These are phyloP conservation scores for Heterodera carotae DNA, from an alignment of 1,140 invertebrate genomes.

Conservation along the genomic window DNA sequence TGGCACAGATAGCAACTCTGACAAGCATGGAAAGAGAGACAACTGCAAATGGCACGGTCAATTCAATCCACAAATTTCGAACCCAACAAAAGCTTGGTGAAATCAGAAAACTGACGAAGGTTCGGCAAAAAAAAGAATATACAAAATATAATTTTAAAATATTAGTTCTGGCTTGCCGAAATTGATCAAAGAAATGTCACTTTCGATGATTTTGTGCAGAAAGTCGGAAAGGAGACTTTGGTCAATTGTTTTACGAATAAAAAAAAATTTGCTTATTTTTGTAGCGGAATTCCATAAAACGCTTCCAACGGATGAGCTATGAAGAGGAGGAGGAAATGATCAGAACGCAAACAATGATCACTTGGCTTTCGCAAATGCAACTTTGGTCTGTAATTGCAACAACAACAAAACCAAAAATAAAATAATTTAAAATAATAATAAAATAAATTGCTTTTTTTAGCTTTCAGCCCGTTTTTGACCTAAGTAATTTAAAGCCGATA, in stretches of 20 bases:
- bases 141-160: slow-evolving; percentile 5
- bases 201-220: slow-evolving; percentile 64
- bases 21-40: slow-evolving; percentile 55
- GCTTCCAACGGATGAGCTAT: slow-evolving; percentile 60
- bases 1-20: slow-evolving; percentile 24
- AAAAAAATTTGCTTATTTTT: background rate
- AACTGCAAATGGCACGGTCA: slow-evolving; percentile 36
- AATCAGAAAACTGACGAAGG: slow-evolving; percentile 54
- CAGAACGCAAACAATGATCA: slow-evolving; percentile 54
- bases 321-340: slow-evolving; percentile 61
- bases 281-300: slow-evolving; percentile 55
- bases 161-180: slow-evolving; percentile 26
- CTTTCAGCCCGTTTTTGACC: slow-evolving; percentile 61
- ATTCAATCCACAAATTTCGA: slow-evolving; percentile 43
- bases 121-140: slow-evolving; percentile 21
- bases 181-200: slow-evolving; percentile 36
- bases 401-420: background rate
- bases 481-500: slow-evolving; percentile 56
- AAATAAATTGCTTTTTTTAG: background rate
- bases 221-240: slow-evolving; percentile 50
- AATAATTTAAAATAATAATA: background rate
- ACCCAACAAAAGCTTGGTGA: slow-evolving; percentile 29
- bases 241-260: background rate
- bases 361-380: slow-evolving; percentile 65
- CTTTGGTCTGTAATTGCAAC: slow-evolving; percentile 42